These are phyloP conservation scores for Tautogolabrus adspersus DNA, from an alignment of 2,113 vertebrate genomes.

Conservation along the genomic window DNA sequence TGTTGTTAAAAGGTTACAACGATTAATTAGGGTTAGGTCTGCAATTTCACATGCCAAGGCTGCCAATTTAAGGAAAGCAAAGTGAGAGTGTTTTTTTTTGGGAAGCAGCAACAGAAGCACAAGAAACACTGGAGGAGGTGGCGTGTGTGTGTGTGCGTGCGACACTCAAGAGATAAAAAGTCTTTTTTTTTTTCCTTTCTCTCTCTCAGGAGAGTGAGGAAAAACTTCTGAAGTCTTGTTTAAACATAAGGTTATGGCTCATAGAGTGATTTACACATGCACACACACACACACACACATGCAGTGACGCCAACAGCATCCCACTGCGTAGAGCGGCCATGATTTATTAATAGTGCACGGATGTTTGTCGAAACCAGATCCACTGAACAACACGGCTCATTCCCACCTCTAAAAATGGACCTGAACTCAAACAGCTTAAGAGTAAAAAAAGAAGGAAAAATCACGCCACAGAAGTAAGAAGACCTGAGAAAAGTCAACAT, in stretches of 20 bases:
- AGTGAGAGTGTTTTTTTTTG: slow-evolving; percentile 17
- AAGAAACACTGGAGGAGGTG: slow-evolving; percentile 10
- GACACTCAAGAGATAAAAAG: slow-evolving; percentile 8
- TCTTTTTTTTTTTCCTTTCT: not conserved
- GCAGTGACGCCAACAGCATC: slow-evolving; percentile 42
- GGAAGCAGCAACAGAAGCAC: not conserved
- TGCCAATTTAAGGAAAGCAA: slow-evolving; percentile 16
- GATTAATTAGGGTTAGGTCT: slow-evolving; percentile 1
- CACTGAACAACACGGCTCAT: slow-evolving; percentile 35
- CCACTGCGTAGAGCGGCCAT: slow-evolving; percentile 23
- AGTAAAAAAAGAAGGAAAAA: not conserved
- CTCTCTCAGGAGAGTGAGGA: not conserved
- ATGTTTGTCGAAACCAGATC: slow-evolving; percentile 66
- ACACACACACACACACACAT: slow-evolving; percentile 24
- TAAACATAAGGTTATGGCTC: slow-evolving; percentile 37
- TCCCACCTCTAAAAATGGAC: slow-evolving; percentile 57
- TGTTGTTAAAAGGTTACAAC: not conserved
- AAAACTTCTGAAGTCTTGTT: slow-evolving; percentile 27
- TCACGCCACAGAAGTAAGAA: not conserved
- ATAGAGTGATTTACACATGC: not conserved
- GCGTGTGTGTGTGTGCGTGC: not conserved
- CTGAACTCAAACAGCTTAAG: slow-evolving; percentile 19
- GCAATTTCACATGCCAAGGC: not conserved
- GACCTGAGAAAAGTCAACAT: not conserved
- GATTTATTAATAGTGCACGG: slow-evolving; percentile 68